Percentiles rank a stretch among this genome's conserved stretches.
Evolutionary conservation across 1,140 invertebrate genomes (phyloP).

Genomic region (Chironomus tepperi): DNA sequence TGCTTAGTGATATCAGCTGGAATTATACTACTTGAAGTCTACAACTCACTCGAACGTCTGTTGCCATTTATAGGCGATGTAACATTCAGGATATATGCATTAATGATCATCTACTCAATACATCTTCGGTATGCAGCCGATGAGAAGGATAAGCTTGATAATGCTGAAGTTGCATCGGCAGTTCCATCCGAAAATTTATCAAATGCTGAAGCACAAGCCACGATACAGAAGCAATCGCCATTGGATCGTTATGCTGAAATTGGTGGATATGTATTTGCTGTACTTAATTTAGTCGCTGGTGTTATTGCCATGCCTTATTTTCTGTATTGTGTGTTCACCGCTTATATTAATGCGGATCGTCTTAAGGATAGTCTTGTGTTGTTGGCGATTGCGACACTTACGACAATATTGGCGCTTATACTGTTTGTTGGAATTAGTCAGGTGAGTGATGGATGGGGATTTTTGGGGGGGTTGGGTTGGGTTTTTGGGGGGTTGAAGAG

Average conservation of each 20-base stretch:
- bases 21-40: neutral
- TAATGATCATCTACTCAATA: neutral
- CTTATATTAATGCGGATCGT: neutral
- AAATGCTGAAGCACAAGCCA: neutral
- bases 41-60: neutral
- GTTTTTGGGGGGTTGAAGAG: no score
- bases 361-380: neutral
- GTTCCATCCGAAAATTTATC: neutral
- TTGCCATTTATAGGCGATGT: neutral
- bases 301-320: conserved; percentile 1
- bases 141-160: neutral
- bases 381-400: neutral
- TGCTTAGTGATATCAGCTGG: neutral
- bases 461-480: neutral
- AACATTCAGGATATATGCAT: neutral
- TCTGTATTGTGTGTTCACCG: neutral
- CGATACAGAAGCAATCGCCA: neutral
- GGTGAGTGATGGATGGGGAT: neutral
- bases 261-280: neutral
- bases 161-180: neutral
- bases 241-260: neutral
- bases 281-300: neutral
- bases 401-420: neutral
- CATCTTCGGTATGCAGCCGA: neutral
- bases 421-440: neutral